phyloP scores from a whole-genome alignment of 1,140 invertebrate species.

The Lanistes nyassanus region DNA sequence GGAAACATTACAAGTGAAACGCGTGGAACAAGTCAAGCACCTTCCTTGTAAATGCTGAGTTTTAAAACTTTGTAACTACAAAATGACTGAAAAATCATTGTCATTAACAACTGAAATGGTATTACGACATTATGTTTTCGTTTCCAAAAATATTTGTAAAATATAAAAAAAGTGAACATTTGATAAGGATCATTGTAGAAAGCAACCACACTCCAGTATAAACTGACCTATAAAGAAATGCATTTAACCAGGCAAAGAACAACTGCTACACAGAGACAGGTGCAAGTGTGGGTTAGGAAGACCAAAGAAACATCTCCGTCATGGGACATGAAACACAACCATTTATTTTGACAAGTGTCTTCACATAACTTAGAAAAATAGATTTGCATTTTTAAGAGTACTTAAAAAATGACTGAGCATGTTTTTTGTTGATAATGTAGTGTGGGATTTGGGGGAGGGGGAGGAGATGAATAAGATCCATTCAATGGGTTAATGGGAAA shows the following conservation, averaged over 20 bases:
- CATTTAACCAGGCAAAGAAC: background rate
- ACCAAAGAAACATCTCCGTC: slow-evolving; percentile 6
- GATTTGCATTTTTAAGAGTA: background rate
- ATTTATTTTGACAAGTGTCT: slow-evolving; percentile 8
- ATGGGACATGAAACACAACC: slow-evolving; percentile 11
- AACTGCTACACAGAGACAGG: background rate
- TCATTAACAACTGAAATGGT: slow-evolving; percentile 4
- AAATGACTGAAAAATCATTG: slow-evolving; percentile 2
- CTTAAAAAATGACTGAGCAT: too few species aligned
- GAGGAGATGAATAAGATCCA: too few species aligned
- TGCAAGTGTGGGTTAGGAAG: background rate
- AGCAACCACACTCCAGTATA: background rate
- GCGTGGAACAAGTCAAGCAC: too few species aligned
- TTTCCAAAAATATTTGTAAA: too few species aligned
- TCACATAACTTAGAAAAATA: slow-evolving; percentile 12
- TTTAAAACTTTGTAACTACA: slow-evolving; percentile 8
- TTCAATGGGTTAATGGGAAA: too few species aligned
- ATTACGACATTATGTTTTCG: background rate
- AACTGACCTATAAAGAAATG: background rate
- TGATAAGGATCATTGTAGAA: background rate
- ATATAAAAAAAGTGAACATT: too few species aligned
- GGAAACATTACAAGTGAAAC: too few species aligned
- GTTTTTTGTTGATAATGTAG: too few species aligned
- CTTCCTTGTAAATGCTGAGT: slow-evolving; percentile 9
- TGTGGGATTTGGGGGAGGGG: too few species aligned